Base-by-base conservation (phyloP, 2,888 invertebrate genomes). In the Lomographa bimaculata region DNA sequence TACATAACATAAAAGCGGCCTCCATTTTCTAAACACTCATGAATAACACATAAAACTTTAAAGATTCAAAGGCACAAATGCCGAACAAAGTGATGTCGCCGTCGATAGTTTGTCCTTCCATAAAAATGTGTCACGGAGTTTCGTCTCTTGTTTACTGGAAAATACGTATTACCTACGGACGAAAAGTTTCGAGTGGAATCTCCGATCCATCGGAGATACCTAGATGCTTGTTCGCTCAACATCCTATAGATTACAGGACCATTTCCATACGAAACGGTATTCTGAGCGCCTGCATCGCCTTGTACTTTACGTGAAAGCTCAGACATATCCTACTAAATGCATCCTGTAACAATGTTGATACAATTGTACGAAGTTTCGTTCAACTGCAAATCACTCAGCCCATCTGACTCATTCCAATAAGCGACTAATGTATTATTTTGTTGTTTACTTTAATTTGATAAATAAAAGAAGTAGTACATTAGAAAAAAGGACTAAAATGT, bases 241-340 rank as follows among this genome's bases (percentile, higher is more conserved):
- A 74, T 72, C 63, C 65, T 67, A 69, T 78, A 81, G 86, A 85
- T 86, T 86, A 84, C 76, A 58, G 67, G 45, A 57, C 71, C 70
- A 86, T 86, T 85, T 86, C 84, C 86, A 86, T 86, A 77, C 73
- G 84, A 81, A 85, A 78, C 83, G 82, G 79, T 81, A 78, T 75
- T 74, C 72, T 72, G 78, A 79, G 73, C 68, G 73, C 73, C 64
- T 79, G 78, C 76, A 82, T 71, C 66, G 65, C 70, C 72, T 73
- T 64, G 70, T 79, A 72, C 73, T 72, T 72, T 71, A n/a, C 71
- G 71, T 71, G 68, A 70, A 53, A 57, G 57, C 63, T 48, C 54
- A 61, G 57, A 64, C 66, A 70, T 71, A 71, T 69, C 64, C 69
- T 60, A 59, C n/a, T n/a, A n/a, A n/a, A n/a, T n/a, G n/a, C n/a